phyloP scores from a whole-genome alignment of 2,888 invertebrate genomes.

The Eupithecia insigniata region DNA sequence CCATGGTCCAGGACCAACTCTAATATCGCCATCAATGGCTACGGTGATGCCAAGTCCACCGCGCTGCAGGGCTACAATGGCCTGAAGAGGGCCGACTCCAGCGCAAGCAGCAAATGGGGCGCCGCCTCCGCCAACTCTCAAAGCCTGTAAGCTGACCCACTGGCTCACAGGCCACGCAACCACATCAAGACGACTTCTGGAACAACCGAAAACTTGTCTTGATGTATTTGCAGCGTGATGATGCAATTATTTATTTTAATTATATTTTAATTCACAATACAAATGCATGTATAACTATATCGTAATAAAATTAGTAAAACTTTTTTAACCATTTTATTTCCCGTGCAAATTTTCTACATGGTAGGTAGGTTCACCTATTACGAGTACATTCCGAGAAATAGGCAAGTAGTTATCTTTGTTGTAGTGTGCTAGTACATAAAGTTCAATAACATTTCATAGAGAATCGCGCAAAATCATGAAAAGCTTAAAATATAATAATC shows the following conservation, averaged over 20 bases:
- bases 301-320: conserved; percentile 26
- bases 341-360: neutral
- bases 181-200: conserved; percentile 75
- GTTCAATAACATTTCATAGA: neutral
- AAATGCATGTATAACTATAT: conserved; percentile 14
- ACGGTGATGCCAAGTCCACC: conserved; percentile 61
- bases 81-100: conserved; percentile 47
- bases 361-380: neutral
- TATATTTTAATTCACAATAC: conserved; percentile 38
- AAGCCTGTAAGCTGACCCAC: conserved; percentile 51
- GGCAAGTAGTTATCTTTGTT: neutral
- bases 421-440: neutral
- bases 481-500: too few relatives aligned
- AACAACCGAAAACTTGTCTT: conserved; percentile 71
- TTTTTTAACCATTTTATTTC: neutral
- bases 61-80: conserved; percentile 63
- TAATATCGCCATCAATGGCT: conserved; percentile 62
- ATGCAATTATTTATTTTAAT: conserved; percentile 58
- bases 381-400: neutral
- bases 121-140: conserved; percentile 67
- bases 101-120: conserved; percentile 59
- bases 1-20: conserved; percentile 56
- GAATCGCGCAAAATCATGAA: neutral
- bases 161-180: conserved; percentile 54
- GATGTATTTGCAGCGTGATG: conserved; percentile 68